A percentile compares a stretch with the other conserved stretches of the same genome.
phyloP scores from a whole-genome alignment of 2,113 vertebrate species.

The Sclerurus mexicanus region DNA sequence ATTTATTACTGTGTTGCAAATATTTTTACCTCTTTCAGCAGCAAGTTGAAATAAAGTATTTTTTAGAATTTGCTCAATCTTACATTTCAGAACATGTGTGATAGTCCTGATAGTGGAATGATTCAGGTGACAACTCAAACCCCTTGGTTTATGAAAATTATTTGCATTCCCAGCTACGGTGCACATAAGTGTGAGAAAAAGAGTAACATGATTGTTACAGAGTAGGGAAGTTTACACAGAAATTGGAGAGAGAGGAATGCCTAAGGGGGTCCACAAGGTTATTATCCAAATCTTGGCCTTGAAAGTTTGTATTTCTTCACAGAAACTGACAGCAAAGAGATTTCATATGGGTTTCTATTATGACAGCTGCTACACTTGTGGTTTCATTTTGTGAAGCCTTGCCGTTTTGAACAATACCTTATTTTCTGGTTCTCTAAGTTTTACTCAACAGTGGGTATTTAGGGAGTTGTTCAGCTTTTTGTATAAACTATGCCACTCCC shows the following conservation, averaged over 20 bases:
- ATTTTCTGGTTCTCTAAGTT: neutral
- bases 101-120: neutral
- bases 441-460: neutral
- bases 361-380: neutral
- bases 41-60: neutral
- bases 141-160: neutral
- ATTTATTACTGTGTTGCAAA: neutral
- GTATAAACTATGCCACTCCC: neutral
- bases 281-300: neutral
- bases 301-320: neutral
- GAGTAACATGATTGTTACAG: neutral
- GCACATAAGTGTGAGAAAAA: neutral
- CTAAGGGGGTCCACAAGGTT: neutral
- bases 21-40: neutral
- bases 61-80: neutral
- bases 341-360: neutral
- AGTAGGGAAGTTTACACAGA: neutral
- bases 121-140: neutral
- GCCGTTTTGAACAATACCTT: slow-evolving; percentile 14
- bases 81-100: neutral
- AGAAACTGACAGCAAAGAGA: neutral
- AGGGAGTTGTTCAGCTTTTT: slow-evolving; percentile 10
- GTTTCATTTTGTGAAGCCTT: slow-evolving; percentile 31
- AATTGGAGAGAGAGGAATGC: neutral
- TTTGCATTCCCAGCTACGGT: neutral